Conservation (phyloP, 1,140 invertebrate species). For the Formica exsecta region DNA sequence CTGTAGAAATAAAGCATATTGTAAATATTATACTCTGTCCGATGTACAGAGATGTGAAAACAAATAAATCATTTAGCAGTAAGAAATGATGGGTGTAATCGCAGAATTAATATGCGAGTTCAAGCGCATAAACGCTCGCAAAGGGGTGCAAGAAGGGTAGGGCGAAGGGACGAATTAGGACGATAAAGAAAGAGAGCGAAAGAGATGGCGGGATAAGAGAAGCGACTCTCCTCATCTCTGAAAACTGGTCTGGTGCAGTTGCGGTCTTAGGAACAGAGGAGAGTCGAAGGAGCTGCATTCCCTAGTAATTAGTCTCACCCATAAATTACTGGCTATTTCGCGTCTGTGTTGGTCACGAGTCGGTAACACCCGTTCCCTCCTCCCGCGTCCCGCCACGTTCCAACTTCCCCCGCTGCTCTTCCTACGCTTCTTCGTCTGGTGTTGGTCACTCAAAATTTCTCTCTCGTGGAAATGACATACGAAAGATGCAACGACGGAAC, state of each 20-base stretch:
- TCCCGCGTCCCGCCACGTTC: conserved; percentile 7
- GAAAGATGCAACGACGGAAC: neutral
- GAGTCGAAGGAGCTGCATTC: conserved; percentile 83
- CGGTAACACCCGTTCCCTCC: conserved; percentile 56
- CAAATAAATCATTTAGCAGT: conserved; percentile 8
- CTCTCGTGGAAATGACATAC: conserved; percentile 17
- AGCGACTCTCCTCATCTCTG: conserved; percentile 66
- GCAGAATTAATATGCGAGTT: conserved; percentile 52
- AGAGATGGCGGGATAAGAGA: conserved; percentile 61
- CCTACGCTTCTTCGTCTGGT: conserved; percentile 30
- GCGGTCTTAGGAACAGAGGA: conserved; percentile 77
- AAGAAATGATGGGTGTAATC: conserved; percentile 15
- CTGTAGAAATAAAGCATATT: neutral
- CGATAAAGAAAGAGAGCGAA: conserved; percentile 39
- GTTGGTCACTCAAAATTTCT: conserved; percentile 25
- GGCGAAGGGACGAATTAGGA: conserved; percentile 39
- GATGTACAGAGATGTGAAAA: neutral
- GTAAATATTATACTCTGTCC: neutral
- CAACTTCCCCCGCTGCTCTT: conserved; percentile 52
- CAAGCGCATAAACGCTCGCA: conserved; percentile 11
- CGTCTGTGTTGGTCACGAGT: conserved; percentile 78
- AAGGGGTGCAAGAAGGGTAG: conserved; percentile 31
- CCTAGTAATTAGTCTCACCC: conserved; percentile 85
- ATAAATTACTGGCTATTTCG: conserved; percentile 84
- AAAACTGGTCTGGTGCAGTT: conserved; percentile 76